Conservation (phyloP, 2,113 vertebrate species). For the Epinephelus moara region DNA sequence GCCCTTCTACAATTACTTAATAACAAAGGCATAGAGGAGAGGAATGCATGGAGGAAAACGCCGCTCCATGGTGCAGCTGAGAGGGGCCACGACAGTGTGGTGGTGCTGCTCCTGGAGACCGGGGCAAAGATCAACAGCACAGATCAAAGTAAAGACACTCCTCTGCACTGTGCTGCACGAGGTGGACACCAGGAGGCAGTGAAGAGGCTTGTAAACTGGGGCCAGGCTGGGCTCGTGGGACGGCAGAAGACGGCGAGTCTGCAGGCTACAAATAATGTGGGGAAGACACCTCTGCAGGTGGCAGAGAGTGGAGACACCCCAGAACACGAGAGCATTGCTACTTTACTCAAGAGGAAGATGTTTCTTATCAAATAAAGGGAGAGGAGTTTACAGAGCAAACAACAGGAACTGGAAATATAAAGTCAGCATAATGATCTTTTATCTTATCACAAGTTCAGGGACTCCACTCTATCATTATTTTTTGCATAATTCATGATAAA, state of each 20-base stretch:
- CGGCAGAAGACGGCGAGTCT: slow-evolving; percentile 77
- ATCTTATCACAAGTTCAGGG: neutral
- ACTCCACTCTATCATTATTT: neutral
- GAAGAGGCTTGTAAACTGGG: slow-evolving; percentile 78
- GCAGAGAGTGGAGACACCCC: slow-evolving; percentile 71
- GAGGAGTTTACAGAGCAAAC: neutral
- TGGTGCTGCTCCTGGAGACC: slow-evolving; percentile 71
- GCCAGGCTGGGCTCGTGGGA: slow-evolving; percentile 48
- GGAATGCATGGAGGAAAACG: slow-evolving; percentile 86
- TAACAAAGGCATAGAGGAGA: slow-evolving; percentile 82
- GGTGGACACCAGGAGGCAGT: slow-evolving; percentile 72
- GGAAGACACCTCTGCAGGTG: slow-evolving; percentile 85
- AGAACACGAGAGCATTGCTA: slow-evolving; percentile 76
- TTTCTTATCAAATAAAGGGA: slow-evolving; percentile 80
- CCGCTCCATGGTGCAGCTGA: slow-evolving; percentile 81
- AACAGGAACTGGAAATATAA: neutral
- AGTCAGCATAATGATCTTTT: neutral
- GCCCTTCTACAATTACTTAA: slow-evolving; percentile 70
- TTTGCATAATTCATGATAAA: neutral
- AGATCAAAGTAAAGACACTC: slow-evolving; percentile 85
- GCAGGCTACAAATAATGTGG: slow-evolving; percentile 78
- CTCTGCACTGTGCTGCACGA: slow-evolving; percentile 84
- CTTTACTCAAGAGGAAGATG: slow-evolving; percentile 86
- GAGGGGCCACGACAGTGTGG: slow-evolving; percentile 73
- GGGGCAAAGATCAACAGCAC: slow-evolving; percentile 81